Percentiles rank a stretch among this genome's conserved stretches.
Evolutionary conservation across 2,113 vertebrate genomes (phyloP).

Genomic region (Pelmatolapia mariae): DNA sequence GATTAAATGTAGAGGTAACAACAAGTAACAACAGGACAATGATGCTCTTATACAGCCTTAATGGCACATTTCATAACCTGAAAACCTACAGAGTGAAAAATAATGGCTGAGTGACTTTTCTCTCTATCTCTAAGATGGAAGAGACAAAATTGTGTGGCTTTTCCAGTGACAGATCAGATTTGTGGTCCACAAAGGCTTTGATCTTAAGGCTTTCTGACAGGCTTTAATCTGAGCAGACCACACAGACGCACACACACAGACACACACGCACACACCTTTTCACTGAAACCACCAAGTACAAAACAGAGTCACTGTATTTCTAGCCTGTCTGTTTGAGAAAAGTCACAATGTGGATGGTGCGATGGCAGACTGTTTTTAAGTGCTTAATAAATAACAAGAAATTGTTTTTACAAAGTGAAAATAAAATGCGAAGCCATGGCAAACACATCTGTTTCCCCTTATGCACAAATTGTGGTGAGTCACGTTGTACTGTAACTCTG

Average conservation of each 20-base stretch:
- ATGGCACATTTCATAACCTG: background rate
- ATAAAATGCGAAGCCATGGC: background rate
- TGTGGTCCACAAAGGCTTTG: constrained; percentile 46
- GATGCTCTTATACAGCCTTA: background rate
- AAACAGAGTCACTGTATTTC: background rate
- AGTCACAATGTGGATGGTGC: background rate
- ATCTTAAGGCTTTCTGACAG: constrained; percentile 55
- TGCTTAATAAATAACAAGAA: background rate
- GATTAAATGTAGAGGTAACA: background rate
- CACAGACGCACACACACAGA: background rate
- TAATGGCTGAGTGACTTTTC: background rate
- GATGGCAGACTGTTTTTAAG: background rate
- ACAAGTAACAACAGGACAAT: background rate
- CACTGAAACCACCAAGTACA: background rate
- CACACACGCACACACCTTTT: background rate
- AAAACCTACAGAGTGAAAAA: background rate
- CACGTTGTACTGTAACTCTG: background rate
- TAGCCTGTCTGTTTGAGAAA: background rate
- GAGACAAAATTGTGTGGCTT: constrained; percentile 24
- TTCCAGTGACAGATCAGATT: constrained; percentile 62
- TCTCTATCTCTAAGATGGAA: constrained; percentile 10
- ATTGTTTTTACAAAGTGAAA: background rate
- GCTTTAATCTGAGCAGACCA: constrained; percentile 56
- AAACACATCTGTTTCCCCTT: constrained; percentile 2
- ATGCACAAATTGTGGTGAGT: background rate